These are phyloP conservation scores for Sipha flava DNA, from an alignment of 1,140 invertebrate genomes.

Conservation along the genomic window DNA sequence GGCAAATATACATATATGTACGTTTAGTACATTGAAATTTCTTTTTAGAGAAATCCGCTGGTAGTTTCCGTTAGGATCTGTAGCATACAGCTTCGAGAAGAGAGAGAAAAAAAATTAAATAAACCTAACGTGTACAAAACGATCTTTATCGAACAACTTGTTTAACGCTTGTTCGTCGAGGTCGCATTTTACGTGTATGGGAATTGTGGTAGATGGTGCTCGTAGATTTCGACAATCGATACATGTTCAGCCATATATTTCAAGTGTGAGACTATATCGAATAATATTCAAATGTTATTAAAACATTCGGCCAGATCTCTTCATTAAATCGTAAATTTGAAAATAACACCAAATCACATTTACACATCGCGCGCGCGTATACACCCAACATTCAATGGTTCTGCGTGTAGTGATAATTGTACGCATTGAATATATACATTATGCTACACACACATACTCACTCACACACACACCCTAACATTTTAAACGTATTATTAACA, in stretches of 20 bases:
- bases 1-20: neutral
- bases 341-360: constrained; percentile 1
- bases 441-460: neutral
- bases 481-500: no score
- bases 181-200: constrained; percentile 16
- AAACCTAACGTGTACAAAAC: constrained; percentile 21
- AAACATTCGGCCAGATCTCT: constrained; percentile 23
- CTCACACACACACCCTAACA: no score
- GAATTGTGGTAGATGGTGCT: constrained; percentile 15
- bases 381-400: no score
- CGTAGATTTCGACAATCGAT: constrained; percentile 30
- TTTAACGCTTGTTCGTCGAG: constrained; percentile 25
- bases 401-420: no score
- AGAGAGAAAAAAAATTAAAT: constrained; percentile 23
- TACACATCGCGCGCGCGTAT: neutral
- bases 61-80: neutral
- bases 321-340: constrained; percentile 25
- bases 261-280: constrained; percentile 13
- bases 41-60: constrained; percentile 10
- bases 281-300: constrained; percentile 14
- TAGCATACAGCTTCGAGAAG: neutral
- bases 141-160: constrained; percentile 31
- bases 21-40: neutral
- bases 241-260: neutral
- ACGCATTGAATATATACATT: neutral